Conservation (phyloP, 2,797 vertebrate genomes). For the Perodicticus potto region DNA sequence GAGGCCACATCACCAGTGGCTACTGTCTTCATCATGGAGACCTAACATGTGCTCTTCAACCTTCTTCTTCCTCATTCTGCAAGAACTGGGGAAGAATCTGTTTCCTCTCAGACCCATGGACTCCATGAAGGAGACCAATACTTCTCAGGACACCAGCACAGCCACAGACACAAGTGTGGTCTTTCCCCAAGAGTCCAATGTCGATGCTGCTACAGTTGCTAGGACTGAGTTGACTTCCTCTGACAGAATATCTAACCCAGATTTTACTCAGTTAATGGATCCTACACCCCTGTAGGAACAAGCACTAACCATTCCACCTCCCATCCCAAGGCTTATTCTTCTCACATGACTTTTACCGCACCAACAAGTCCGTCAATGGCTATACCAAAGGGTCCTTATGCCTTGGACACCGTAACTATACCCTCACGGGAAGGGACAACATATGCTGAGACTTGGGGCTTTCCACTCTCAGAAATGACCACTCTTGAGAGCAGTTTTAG, state of each 20-base stretch:
- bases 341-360: not conserved
- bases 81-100: no score
- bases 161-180: no score
- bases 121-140: no score
- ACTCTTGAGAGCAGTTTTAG: not conserved
- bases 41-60: no score
- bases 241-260: not conserved
- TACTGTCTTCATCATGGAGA: no score
- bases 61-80: no score
- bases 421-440: not conserved
- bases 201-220: no score
- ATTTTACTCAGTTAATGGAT: not conserved
- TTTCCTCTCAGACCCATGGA: no score
- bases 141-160: no score
- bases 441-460: not conserved
- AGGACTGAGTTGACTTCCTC: not conserved
- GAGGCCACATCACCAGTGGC: no score
- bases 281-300: not conserved
- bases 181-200: no score
- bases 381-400: not conserved
- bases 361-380: not conserved
- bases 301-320: not conserved
- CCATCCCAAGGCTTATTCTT: not conserved
- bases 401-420: not conserved
- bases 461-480: not conserved